A percentile compares a stretch with the other conserved stretches of the same genome.
Evolutionary conservation across 2,113 vertebrate genomes (phyloP).

Genomic region (Pseudorasbora parva): DNA sequence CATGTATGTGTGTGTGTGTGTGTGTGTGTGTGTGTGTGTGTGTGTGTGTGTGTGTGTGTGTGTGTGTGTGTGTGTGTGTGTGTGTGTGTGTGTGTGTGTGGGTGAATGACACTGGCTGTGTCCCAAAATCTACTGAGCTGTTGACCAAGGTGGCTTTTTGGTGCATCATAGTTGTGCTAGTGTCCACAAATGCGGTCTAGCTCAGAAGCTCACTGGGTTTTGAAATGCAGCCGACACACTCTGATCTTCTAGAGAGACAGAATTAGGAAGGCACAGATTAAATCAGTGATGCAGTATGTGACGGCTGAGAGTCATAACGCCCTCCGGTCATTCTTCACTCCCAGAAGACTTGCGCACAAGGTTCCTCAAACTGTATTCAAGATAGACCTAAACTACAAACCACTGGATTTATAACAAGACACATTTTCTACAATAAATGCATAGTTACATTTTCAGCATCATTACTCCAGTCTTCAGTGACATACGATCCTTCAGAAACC

Average conservation of each 20-base stretch:
- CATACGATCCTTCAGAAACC: background rate
- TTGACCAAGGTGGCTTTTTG: background rate
- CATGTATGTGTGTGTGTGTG: background rate
- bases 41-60: no score
- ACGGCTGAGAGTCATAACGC: background rate
- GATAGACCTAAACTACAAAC: background rate
- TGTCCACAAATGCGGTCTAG: background rate
- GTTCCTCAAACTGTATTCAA: slow-evolving; percentile 2
- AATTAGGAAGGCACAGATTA: background rate
- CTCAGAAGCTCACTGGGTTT: background rate
- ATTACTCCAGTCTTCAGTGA: background rate
- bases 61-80: background rate
- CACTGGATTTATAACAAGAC: slow-evolving; percentile 13
- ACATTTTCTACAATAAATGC: background rate
- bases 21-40: no score
- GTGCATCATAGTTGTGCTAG: background rate
- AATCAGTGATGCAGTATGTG: slow-evolving; percentile 3
- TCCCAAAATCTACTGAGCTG: background rate
- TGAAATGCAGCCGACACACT: background rate
- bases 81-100: no score
- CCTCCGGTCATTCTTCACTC: slow-evolving; percentile 11
- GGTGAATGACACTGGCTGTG: background rate
- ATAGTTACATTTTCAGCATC: background rate
- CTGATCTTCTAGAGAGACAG: background rate
- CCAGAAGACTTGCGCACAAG: background rate